Conservation (phyloP, 2,888 invertebrate genomes). For the Cactoblastis cactorum region DNA sequence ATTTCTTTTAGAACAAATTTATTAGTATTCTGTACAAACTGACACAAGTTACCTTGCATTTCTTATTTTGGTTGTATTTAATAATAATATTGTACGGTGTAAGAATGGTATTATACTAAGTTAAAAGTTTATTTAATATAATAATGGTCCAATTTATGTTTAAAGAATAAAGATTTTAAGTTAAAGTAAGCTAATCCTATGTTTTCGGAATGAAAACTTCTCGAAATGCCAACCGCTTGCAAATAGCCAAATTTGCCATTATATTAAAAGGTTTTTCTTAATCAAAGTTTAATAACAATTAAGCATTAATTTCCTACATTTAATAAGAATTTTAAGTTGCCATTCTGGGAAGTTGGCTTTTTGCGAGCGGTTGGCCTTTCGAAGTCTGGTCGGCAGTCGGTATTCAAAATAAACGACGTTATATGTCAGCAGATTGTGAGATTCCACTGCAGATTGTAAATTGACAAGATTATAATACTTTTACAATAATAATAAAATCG, state of each 20-base stretch:
- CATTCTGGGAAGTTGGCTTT: too few species aligned
- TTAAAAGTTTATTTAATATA: conserved; percentile 38
- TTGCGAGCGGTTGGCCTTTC: too few species aligned
- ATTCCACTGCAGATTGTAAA: not conserved
- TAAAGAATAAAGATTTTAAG: conserved; percentile 42
- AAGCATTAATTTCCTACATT: too few species aligned
- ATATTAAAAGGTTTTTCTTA: too few species aligned
- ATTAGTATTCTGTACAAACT: not conserved
- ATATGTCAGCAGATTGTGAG: not conserved
- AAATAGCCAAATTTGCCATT: too few species aligned
- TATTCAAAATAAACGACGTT: too few species aligned
- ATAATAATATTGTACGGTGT: conserved; percentile 24
- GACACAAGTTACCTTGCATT: conserved; percentile 17
- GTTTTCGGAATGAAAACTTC: conserved; percentile 15
- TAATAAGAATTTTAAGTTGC: too few species aligned
- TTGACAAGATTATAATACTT: too few species aligned
- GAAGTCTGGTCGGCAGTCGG: too few species aligned
- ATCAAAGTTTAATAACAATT: too few species aligned
- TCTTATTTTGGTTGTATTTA: conserved; percentile 10
- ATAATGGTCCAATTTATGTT: conserved; percentile 61
- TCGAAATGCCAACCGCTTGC: not conserved
- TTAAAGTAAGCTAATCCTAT: conserved; percentile 42
- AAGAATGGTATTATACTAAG: conserved; percentile 30
- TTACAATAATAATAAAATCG: too few species aligned
- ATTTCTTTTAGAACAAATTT: not conserved